Base-by-base conservation (phyloP, 2,797 vertebrate species). In the Alauda arvensis region DNA sequence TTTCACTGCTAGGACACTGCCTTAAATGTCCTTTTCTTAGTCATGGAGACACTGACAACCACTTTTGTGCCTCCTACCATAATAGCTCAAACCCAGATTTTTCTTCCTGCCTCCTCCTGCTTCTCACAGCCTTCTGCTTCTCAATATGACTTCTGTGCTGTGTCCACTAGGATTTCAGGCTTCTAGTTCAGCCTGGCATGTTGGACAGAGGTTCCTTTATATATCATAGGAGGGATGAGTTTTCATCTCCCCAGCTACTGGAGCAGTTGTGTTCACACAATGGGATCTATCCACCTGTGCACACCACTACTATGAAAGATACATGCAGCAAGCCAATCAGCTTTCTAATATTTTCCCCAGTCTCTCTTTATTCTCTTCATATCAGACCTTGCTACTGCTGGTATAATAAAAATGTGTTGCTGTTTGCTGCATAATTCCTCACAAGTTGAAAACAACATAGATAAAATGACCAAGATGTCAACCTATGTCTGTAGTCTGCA, bases 261-360 rank as follows among this genome's bases (percentile, higher is more conserved):
- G 11, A 66, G 71, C 7, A 2, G 42, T 40, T 0, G 0, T 33
- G 14, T 63, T 79, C 53, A 63, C 3, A 1, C 5, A 19, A 6
- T 18, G 40, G 48, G 29, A 14, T 48, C 33, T 51, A 26, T 24
- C 25, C 15, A 18, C 10, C 48, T 43, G 34, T 66, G 24, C 46
- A 55, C 15, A 29, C 23, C 12, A 39, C 8, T 29, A 6, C 26
- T 5, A 1, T 8, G 2, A 12, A 4, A 66, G 4, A 56, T 18
- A 45, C 14, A 9, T 5, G 7, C 3, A 42, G 34, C 17, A 24
- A 45, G 16, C 10, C 28, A 29, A 28, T 6, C 24, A 56, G 28
- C 37, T 70, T 66, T 53, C 68, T 42, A 46, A 67, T 74, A 46
- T 77, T 49, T 18, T 62, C 17, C 56, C 49, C 19, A 74, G 15